Conservation (phyloP, 2,113 vertebrate species). For the Nothoprocta pentlandii region DNA sequence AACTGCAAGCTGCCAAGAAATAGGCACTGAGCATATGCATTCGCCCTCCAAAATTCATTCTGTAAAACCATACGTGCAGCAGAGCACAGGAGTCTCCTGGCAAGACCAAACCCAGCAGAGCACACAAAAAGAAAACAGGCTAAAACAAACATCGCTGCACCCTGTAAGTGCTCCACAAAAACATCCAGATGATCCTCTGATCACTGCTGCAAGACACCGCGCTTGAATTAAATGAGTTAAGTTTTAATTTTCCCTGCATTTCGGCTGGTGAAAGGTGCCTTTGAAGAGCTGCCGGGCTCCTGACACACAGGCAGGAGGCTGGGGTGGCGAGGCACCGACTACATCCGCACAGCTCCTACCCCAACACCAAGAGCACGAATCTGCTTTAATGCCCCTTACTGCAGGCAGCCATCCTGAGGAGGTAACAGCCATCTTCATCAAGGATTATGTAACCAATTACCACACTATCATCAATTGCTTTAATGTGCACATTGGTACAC, state of each 20-base stretch:
- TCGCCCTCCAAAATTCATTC: neutral
- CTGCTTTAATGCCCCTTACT: slow-evolving; percentile 7
- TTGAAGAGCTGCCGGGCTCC: neutral
- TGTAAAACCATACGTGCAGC: neutral
- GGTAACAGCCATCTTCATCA: slow-evolving; percentile 66
- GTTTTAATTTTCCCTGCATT: neutral
- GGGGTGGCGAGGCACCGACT: accelerated
- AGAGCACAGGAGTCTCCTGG: neutral
- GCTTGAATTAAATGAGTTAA: neutral
- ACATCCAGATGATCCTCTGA: neutral
- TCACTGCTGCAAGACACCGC: neutral
- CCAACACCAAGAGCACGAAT: neutral
- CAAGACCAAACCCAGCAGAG: neutral
- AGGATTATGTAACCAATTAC: slow-evolving; percentile 63
- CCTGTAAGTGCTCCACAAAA: neutral
- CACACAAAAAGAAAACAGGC: neutral
- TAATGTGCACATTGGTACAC: slow-evolving; percentile 39
- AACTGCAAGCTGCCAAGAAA: neutral
- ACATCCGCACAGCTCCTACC: neutral
- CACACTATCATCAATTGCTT: slow-evolving; percentile 57
- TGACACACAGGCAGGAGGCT: accelerated
- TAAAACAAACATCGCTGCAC: neutral
- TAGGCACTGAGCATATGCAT: neutral
- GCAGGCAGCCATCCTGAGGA: slow-evolving; percentile 49
- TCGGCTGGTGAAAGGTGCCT: neutral